Conservation (phyloP, 2,797 vertebrate genomes). For the Pseudotriccus pelzelni region DNA sequence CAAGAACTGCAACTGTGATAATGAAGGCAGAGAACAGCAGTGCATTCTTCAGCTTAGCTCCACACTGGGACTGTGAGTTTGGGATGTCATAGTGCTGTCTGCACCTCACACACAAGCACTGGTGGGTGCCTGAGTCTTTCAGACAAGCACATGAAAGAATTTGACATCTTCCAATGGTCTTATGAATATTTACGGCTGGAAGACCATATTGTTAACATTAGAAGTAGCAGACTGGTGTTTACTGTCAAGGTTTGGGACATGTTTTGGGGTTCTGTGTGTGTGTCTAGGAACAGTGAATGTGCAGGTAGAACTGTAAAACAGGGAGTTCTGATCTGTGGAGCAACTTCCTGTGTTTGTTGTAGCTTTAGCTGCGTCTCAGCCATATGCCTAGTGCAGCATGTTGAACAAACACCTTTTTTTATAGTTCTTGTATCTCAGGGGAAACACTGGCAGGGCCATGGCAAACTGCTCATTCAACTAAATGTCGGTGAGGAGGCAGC, state of each 20-base stretch:
- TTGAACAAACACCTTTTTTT: slow-evolving; percentile 61
- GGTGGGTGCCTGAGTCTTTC: not conserved
- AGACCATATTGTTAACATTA: not conserved
- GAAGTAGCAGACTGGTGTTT: not conserved
- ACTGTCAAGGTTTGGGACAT: not conserved
- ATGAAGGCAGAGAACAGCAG: slow-evolving; percentile 21
- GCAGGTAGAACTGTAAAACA: not conserved
- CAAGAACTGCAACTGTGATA: not conserved
- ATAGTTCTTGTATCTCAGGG: not conserved
- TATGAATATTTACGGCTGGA: slow-evolving; percentile 32
- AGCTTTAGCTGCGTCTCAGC: slow-evolving; percentile 15
- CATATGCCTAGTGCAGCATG: slow-evolving; percentile 30
- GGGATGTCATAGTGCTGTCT: slow-evolving; percentile 33
- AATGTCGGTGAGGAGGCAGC: slow-evolving; percentile 22
- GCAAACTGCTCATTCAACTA: slow-evolving; percentile 39
- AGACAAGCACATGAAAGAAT: slow-evolving; percentile 19
- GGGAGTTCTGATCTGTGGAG: not conserved
- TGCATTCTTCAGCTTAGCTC: not conserved
- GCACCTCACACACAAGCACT: not conserved
- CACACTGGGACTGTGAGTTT: not conserved
- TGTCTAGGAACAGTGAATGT: not conserved
- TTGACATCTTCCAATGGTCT: not conserved
- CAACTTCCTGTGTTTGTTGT: slow-evolving; percentile 10
- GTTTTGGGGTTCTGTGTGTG: not conserved
- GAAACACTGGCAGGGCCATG: slow-evolving; percentile 5